phyloP scores from a whole-genome alignment of 2,888 invertebrate species.

The Tachystola acroxantha region DNA sequence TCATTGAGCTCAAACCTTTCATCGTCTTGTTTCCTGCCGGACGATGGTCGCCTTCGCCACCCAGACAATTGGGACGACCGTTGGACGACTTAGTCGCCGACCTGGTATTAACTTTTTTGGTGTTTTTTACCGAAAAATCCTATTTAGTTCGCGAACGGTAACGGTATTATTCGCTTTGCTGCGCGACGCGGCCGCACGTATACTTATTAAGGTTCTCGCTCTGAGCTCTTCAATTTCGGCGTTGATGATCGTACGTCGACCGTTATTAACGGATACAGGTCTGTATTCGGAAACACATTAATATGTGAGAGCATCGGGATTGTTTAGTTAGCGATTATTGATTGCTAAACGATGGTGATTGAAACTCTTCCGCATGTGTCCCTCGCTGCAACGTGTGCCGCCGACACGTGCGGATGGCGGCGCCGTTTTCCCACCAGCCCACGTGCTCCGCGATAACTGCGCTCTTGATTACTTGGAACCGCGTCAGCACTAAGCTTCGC shows the following conservation, averaged over 20 bases:
- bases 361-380: slow-evolving; percentile 25
- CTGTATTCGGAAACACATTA: slow-evolving; percentile 8
- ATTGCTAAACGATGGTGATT: slow-evolving; percentile 12
- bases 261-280: slow-evolving; percentile 45
- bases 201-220: slow-evolving; percentile 59
- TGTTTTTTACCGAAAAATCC: slow-evolving; percentile 63
- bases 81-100: slow-evolving; percentile 59
- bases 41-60: slow-evolving; percentile 32
- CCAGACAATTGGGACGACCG: slow-evolving; percentile 63
- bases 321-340: slow-evolving; percentile 6
- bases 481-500: slow-evolving; percentile 35
- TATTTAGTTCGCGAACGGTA: slow-evolving; percentile 65
- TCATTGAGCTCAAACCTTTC: background rate
- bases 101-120: slow-evolving; percentile 64
- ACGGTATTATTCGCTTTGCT: slow-evolving; percentile 57
- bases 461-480: slow-evolving; percentile 37
- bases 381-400: slow-evolving; percentile 19
- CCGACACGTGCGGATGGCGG: slow-evolving; percentile 34
- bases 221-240: slow-evolving; percentile 38
- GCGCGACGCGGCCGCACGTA: slow-evolving; percentile 44
- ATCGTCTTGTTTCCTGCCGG: slow-evolving; percentile 6
- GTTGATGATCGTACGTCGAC: slow-evolving; percentile 29
- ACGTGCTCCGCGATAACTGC: slow-evolving; percentile 44
- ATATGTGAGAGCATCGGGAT: slow-evolving; percentile 9
- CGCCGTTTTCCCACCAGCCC: slow-evolving; percentile 14